These are phyloP conservation scores for Australoheros scitulus DNA, from an alignment of 2,113 vertebrate genomes.

Conservation along the genomic window DNA sequence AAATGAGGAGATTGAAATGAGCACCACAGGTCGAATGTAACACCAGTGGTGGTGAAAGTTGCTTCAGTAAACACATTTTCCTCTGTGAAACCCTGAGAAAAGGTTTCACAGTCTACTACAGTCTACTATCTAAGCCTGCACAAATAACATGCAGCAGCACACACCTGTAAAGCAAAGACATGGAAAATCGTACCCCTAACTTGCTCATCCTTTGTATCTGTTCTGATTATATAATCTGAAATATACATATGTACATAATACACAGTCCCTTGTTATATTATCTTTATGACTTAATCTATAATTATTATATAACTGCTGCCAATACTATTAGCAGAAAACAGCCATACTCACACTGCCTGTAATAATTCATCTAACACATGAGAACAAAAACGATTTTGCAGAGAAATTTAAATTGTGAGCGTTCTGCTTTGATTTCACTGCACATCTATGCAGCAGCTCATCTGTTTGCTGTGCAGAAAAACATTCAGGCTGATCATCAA, in stretches of 20 bases:
- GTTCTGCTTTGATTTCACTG: background rate
- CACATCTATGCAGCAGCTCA: background rate
- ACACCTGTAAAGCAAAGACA: background rate
- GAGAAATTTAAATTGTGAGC: background rate
- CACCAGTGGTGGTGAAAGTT: too few relatives aligned
- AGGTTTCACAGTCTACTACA: too few relatives aligned
- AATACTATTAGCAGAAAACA: background rate
- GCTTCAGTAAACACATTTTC: too few relatives aligned
- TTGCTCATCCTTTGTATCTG: too few relatives aligned
- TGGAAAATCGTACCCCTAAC: background rate
- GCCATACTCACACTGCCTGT: background rate
- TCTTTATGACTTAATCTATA: too few relatives aligned
- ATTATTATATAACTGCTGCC: background rate
- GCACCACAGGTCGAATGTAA: background rate
- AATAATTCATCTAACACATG: background rate
- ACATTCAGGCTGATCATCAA: background rate
- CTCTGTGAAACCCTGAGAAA: too few relatives aligned
- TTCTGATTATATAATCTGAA: too few relatives aligned
- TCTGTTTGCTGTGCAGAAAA: background rate
- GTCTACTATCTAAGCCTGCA: too few relatives aligned
- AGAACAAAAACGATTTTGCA: background rate
- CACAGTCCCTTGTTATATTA: too few relatives aligned
- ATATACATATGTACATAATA: too few relatives aligned
- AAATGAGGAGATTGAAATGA: background rate
- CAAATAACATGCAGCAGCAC: background rate